Percentiles rank a stretch among this genome's conserved stretches.
Conservation (phyloP, 2,113 vertebrate genomes). For the Ammodytes marinus region DNA sequence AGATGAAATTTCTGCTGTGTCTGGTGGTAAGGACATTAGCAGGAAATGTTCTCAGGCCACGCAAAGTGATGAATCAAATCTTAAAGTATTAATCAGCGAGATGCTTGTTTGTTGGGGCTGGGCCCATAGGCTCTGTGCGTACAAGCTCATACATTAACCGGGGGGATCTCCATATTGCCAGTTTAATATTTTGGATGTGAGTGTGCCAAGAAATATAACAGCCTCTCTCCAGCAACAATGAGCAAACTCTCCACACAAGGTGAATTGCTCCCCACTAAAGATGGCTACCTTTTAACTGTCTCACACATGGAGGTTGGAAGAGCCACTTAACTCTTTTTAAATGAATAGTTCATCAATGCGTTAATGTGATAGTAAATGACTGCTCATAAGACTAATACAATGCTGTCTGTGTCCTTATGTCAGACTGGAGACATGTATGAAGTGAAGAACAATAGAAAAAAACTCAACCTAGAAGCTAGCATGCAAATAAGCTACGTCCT, state of each 20-base stretch:
- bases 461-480: conserved; percentile 21
- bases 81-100: conserved; percentile 49
- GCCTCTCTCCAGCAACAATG: conserved; percentile 35
- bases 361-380: not conserved
- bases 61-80: conserved; percentile 56
- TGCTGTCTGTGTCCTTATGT: conserved; percentile 2
- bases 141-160: conserved; percentile 50
- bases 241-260: not conserved
- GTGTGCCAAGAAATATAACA: conserved; percentile 29
- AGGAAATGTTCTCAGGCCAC: conserved; percentile 41
- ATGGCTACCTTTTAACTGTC: conserved; percentile 7
- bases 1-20: conserved; percentile 45
- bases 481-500: conserved; percentile 25
- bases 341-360: conserved; percentile 7
- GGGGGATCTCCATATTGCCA: conserved; percentile 44
- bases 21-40: conserved; percentile 28
- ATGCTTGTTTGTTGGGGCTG: conserved; percentile 47
- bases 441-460: conserved; percentile 13
- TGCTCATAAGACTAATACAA: conserved; percentile 4
- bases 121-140: conserved; percentile 19
- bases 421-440: not conserved
- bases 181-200: conserved; percentile 45
- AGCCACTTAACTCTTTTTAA: conserved; percentile 4
- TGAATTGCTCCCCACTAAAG: conserved; percentile 7
- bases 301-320: not conserved